Evolutionary conservation across 2,113 vertebrate genomes (phyloP), one percentile per base, ranked within the genome.

Genomic region (Gasterosteus nipponicus): DNA sequence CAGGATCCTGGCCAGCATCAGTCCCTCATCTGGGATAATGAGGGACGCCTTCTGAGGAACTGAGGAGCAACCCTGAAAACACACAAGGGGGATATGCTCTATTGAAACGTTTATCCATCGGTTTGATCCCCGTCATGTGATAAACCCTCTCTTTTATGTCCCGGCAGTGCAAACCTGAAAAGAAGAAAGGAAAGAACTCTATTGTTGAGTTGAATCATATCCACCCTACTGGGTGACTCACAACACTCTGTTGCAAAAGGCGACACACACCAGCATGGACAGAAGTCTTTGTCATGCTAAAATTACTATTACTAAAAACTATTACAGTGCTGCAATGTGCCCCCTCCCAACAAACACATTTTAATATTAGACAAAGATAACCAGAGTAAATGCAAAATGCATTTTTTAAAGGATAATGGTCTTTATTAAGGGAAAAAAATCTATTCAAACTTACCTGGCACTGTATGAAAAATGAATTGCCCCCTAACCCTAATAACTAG

Each of bases 1-100:
- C 38, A 5, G n/a, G 58, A 59, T 84, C 66, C 69, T 57, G 81
- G 82, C 59, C 76, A 77, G 89, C 90, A 92, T 92, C 78, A 85
- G 92, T 88, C 80, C 86, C 85, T 89, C 81, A 82, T 87, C 72
- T 72, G 69, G 76, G 73, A 60, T 60, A 72, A 58, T 29, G 73
- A 69, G 70, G 42, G 59, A 80, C 68, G 49, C 57, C 47, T 19
- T 64, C 0, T 1, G 51, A 83, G 42, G 56, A 10, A 10, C 64
- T 81, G 22, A 42, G 11, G 8, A 5, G 65, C 26, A 63, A 71
- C 1, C 56, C 77, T 87, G 39, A 56, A 18, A 65, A 49, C 7
- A 75, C 2, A 56, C 33, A 64, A 10, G 11, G 1, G 7, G 2
- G 33, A 31, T 3, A 3, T 60, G 11, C 1, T 10, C 1, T 9